Evolutionary conservation across 2,113 vertebrate species (phyloP).

Genomic region (Cochlearius cochlearius): DNA sequence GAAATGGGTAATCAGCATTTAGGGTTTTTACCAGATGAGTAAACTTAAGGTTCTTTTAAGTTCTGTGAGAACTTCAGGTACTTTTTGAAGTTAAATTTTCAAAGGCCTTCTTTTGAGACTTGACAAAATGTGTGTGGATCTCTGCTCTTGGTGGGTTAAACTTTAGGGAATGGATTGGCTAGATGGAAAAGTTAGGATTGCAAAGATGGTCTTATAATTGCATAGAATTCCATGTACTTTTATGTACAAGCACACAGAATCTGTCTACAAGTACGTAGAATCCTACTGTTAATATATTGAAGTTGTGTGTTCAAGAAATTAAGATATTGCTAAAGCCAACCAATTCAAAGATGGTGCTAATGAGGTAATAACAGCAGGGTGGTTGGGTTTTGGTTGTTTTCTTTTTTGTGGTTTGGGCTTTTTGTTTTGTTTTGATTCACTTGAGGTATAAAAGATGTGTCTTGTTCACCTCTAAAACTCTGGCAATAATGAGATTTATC

Average conservation of each 20-base stretch:
- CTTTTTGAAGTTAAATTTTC: neutral
- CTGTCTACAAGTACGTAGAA: neutral
- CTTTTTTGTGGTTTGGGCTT: too few relatives aligned
- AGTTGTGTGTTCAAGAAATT: neutral
- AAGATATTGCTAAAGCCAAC: neutral
- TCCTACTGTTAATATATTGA: neutral
- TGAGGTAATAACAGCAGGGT: neutral
- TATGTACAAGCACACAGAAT: neutral
- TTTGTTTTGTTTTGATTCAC: neutral
- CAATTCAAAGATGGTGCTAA: neutral
- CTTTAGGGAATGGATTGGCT: neutral
- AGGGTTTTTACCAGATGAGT: neutral
- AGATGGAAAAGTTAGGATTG: neutral
- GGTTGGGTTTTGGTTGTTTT: neutral
- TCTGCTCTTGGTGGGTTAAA: neutral
- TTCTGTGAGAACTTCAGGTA: neutral
- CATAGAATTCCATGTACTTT: neutral
- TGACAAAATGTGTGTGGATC: neutral
- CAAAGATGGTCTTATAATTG: neutral
- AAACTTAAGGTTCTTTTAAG: neutral
- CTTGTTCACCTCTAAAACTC: neutral
- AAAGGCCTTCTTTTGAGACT: neutral
- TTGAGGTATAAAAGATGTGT: accelerated
- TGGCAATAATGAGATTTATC: neutral
- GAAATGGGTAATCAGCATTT: neutral